Evolutionary conservation across 2,888 invertebrate species (phyloP), one percentile per base, ranked within the genome.

Genomic region (Shargacucullia verbasci): DNA sequence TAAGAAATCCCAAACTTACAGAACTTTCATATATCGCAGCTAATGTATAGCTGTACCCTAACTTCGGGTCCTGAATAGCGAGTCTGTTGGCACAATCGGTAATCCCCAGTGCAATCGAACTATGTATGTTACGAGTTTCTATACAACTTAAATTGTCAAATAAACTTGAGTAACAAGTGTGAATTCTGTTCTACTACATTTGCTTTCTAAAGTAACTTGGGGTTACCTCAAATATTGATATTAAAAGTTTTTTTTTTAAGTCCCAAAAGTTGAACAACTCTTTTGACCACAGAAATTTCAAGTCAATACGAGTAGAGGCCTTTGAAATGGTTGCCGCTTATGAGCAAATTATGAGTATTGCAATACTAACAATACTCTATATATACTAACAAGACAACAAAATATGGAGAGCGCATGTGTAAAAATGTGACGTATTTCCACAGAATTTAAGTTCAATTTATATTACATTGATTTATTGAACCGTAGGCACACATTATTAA

Each of bases 51-150:
- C 1, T 1, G 29, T 9, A 12, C 10, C 41, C 29, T 1, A 46
- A 63, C 43, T 58, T 63, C n/a, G 13, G 10, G 34, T 27, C 12
- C 33, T 6, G 39, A 12, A 50, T 39, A 38, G 13, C 12, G 33
- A 44, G 34, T 41, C 35, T 15, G 38, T 33, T 12, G 38, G 13
- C n/a, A 60, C 31, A 45, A 65, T 68, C 46, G 3, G 29, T 52
- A 61, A 57, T 62, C 66, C 70, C 59, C 8, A 31, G 55, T 41
- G 66, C 13, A 41, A 35, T 39, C 20, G 10, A 35, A 37, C 29
- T 7, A n/a, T 67, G 49, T 50, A 37, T 29, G 34, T 47, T 45
- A 0, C 10, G 11, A 15, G 33, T 38, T 56, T 52, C 37, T 39
- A 14, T 39, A 41, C 38, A 52, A 62, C 45, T 49, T 62, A 34